These are phyloP conservation scores for Propithecus perrieri DNA, from an alignment of 2,797 vertebrate species.

Conservation along the genomic window DNA sequence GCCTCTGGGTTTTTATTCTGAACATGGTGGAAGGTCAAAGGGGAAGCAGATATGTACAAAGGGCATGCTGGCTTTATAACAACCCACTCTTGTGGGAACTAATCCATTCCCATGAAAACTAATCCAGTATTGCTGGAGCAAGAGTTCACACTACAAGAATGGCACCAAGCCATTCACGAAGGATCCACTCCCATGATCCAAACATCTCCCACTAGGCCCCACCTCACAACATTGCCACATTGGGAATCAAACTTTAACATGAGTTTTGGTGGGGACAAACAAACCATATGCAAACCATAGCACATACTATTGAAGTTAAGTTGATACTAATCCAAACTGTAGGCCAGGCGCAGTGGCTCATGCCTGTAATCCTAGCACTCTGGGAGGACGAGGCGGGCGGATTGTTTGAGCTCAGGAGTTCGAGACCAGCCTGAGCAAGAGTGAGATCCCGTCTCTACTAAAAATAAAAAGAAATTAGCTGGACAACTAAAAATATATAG, in stretches of 20 bases:
- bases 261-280: not conserved
- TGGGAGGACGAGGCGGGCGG: no score
- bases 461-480: no score
- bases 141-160: not conserved
- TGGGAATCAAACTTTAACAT: not conserved
- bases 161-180: not conserved
- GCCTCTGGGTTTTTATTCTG: not conserved
- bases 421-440: no score
- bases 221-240: not conserved
- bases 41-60: not conserved
- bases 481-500: no score
- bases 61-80: not conserved
- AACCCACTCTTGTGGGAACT: not conserved
- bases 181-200: not conserved
- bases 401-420: no score
- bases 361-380: no score
- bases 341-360: no score
- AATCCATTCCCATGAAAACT: not conserved
- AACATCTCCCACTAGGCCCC: not conserved
- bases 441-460: no score
- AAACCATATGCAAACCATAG: not conserved
- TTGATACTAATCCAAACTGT: not conserved
- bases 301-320: not conserved
- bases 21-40: not conserved
- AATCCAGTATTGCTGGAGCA: not conserved